Conservation (phyloP, 2,797 vertebrate genomes). For the Coranthus polyacanthus region DNA sequence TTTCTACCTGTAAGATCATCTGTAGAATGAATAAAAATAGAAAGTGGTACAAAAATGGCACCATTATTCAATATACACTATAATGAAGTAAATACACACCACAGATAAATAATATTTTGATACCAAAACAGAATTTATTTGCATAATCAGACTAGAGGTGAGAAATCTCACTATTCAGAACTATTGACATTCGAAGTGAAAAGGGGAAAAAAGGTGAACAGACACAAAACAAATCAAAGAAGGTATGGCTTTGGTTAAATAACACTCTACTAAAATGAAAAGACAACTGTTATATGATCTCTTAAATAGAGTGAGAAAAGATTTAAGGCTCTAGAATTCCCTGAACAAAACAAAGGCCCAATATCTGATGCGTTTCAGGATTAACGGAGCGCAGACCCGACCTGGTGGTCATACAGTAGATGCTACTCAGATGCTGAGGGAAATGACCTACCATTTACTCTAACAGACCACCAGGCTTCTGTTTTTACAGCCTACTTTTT, state of each 20-base stretch:
- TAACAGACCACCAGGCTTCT: conserved; percentile 43
- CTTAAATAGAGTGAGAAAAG: conserved; percentile 68
- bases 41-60: too few relatives aligned
- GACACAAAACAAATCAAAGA: conserved; percentile 59
- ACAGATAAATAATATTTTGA: conserved; percentile 47
- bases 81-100: not conserved
- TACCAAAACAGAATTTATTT: conserved; percentile 83
- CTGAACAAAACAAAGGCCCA: conserved; percentile 73
- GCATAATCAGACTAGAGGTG: conserved; percentile 59
- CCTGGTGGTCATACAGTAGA: conserved; percentile 73
- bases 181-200: conserved; percentile 63
- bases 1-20: too few relatives aligned
- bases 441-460: conserved; percentile 31
- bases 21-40: too few relatives aligned
- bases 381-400: conserved; percentile 35
- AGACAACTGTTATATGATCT: conserved; percentile 54
- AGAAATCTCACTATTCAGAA: conserved; percentile 56
- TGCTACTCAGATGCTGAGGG: conserved; percentile 58
- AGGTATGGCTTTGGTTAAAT: conserved; percentile 79
- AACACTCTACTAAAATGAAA: conserved; percentile 62
- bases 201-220: conserved; percentile 42
- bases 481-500: conserved; percentile 43
- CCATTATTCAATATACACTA: too few relatives aligned
- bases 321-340: conserved; percentile 74
- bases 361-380: conserved; percentile 50